Conservation (phyloP, 2,888 invertebrate species). For the Lucinisca nassula region DNA sequence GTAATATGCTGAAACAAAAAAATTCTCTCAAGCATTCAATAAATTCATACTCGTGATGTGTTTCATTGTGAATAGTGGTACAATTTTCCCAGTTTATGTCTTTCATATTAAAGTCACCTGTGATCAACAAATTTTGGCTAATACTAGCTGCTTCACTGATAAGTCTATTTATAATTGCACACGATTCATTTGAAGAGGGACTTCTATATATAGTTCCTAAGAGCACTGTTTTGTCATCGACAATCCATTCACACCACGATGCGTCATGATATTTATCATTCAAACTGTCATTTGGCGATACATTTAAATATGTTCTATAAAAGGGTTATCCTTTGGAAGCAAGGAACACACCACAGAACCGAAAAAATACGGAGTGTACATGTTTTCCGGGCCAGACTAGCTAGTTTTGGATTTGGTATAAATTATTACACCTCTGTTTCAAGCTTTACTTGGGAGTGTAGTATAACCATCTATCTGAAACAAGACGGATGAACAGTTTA, state of each 20-base stretch:
- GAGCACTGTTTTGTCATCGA: not conserved
- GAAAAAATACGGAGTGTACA: too few species aligned
- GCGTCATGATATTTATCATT: slow-evolving; percentile 11
- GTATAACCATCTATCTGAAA: slow-evolving; percentile 34
- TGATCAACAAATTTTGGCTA: slow-evolving; percentile 18
- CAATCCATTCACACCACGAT: slow-evolving; percentile 18
- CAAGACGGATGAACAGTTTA: slow-evolving; percentile 23
- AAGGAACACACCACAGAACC: too few species aligned
- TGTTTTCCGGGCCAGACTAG: too few species aligned
- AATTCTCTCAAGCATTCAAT: slow-evolving; percentile 29
- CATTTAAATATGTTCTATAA: slow-evolving; percentile 10
- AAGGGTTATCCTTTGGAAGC: too few species aligned
- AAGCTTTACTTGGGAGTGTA: slow-evolving; percentile 22
- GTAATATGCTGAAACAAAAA: slow-evolving; percentile 26
- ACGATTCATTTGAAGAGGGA: not conserved
- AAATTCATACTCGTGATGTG: slow-evolving; percentile 21
- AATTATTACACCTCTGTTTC: slow-evolving; percentile 32
- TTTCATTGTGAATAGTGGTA: slow-evolving; percentile 23
- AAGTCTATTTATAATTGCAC: not conserved
- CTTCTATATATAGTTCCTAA: slow-evolving; percentile 28
- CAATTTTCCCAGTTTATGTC: slow-evolving; percentile 25
- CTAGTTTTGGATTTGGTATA: slow-evolving; percentile 33
- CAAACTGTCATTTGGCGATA: slow-evolving; percentile 19
- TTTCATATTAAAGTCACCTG: slow-evolving; percentile 41
- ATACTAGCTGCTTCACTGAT: not conserved